phyloP scores from a whole-genome alignment of 2,888 invertebrate genomes.

The Andrena camellia region DNA sequence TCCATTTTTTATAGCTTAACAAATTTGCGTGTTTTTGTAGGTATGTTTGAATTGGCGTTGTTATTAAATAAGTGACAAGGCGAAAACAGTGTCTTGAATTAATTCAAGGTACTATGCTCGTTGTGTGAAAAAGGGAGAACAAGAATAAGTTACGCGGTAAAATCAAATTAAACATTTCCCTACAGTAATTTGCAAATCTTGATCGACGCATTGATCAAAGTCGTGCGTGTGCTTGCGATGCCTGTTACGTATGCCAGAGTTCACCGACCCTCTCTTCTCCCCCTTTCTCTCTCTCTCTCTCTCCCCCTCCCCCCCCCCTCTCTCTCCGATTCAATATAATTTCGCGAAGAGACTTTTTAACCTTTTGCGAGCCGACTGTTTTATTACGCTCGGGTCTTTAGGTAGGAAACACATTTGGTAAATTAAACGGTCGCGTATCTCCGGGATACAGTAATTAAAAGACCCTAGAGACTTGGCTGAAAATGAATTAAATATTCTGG shows the following conservation, averaged over 20 bases:
- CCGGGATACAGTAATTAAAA: background rate
- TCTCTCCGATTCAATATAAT: constrained; percentile 36
- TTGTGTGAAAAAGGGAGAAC: too few species aligned
- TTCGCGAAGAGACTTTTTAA: constrained; percentile 30
- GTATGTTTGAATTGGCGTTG: too few species aligned
- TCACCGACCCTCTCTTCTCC: constrained; percentile 20
- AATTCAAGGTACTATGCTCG: too few species aligned
- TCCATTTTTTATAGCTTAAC: too few species aligned
- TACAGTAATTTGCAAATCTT: constrained; percentile 27
- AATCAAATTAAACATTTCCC: constrained; percentile 20
- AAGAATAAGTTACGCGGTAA: background rate
- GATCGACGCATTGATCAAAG: constrained; percentile 44
- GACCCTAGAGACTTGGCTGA: too few species aligned
- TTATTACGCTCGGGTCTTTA: background rate
- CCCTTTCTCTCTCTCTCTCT: background rate
- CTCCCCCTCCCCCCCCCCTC: background rate
- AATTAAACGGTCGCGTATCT: constrained; percentile 7
- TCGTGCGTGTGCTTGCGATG: constrained; percentile 25
- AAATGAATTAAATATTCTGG: too few species aligned
- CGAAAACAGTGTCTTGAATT: too few species aligned
- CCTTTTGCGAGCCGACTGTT: background rate
- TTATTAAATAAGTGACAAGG: too few species aligned
- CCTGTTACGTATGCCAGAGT: constrained; percentile 32
- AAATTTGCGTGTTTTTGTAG: too few species aligned
- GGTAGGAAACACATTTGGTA: background rate